phyloP scores from a whole-genome alignment of 2,888 invertebrate species.

The Agonopterix heracliana region DNA sequence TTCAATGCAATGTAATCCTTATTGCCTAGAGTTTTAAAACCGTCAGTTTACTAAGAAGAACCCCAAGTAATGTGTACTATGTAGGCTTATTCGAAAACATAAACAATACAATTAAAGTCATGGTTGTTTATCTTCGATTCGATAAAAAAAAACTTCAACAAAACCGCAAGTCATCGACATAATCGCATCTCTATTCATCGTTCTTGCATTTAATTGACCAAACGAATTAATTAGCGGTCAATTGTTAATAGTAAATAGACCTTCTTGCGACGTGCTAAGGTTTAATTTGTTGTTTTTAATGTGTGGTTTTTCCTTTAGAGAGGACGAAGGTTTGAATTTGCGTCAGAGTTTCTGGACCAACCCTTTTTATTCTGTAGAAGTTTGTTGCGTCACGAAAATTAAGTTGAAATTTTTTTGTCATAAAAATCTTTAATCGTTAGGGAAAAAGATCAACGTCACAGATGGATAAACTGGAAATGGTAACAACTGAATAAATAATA shows the following conservation, averaged over 20 bases:
- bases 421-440: too few species aligned
- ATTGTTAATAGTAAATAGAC: slow-evolving; percentile 16
- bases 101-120: too few species aligned
- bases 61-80: too few species aligned
- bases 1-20: too few species aligned
- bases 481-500: too few species aligned
- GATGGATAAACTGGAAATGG: too few species aligned
- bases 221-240: slow-evolving; percentile 33
- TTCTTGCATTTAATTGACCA: slow-evolving; percentile 28
- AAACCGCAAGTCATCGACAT: slow-evolving; percentile 17
- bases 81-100: too few species aligned
- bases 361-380: slow-evolving; percentile 36
- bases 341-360: slow-evolving; percentile 32
- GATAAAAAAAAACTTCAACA: neutral
- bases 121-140: neutral
- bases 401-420: too few species aligned
- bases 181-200: slow-evolving; percentile 1
- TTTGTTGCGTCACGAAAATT: too few species aligned
- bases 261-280: slow-evolving; percentile 22
- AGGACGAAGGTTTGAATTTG: slow-evolving; percentile 39
- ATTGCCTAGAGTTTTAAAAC: too few species aligned
- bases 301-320: slow-evolving; percentile 46
- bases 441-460: too few species aligned
- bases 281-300: slow-evolving; percentile 6
- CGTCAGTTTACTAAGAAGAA: too few species aligned